Evolutionary conservation across 2,113 vertebrate species (phyloP), one percentile per base, ranked within the genome.

Genomic region (Dipodomys ordii): DNA sequence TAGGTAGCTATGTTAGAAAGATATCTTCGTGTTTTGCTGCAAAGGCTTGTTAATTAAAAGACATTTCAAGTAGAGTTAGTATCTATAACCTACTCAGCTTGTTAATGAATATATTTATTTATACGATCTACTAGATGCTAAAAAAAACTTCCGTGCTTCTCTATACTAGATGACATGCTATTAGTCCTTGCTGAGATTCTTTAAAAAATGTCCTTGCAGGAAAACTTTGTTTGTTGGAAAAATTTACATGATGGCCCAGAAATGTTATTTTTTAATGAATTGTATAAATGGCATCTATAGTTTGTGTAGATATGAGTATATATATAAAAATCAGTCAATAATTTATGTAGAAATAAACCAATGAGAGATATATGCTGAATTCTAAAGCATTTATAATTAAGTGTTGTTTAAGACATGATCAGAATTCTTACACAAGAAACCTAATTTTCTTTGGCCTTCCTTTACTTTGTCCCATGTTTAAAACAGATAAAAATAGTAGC

Each of bases 381-480:
- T 73, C 62, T 88, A 53, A 83, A 82, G 12, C 44, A 13, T 83
- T 92, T 76, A 80, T 46, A 81, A 57, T 78, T 53, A 65, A 68
- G 25, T 32, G 15, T 28, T 86, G 25, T 72, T 92, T 94, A 95
- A 95, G 80, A 68, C 3, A 67, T 53, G 72, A 74, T 79, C 35
- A 77, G 25, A 94, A 86, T 92, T 94, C 64, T 84, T 90, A 80
- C 68, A 94, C 53, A 86, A 62, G 60, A 65, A 71, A 81, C 73
- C 79, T 86, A 57, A 88, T 82, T 87, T 81, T 77, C 64, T 88
- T 88, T 83, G 32, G 1, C 89, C 77, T 68, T 95, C 13, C 62
- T 86, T 87, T 76, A 92, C 30, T 65, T 79, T 94, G 79, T 30
- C 27, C 22, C n/a, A 87, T 44, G 35, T 46, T 49, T 91, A 78